These are phyloP conservation scores for Cotesia congregata DNA, from an alignment of 2,888 invertebrate genomes.

Conservation along the genomic window DNA sequence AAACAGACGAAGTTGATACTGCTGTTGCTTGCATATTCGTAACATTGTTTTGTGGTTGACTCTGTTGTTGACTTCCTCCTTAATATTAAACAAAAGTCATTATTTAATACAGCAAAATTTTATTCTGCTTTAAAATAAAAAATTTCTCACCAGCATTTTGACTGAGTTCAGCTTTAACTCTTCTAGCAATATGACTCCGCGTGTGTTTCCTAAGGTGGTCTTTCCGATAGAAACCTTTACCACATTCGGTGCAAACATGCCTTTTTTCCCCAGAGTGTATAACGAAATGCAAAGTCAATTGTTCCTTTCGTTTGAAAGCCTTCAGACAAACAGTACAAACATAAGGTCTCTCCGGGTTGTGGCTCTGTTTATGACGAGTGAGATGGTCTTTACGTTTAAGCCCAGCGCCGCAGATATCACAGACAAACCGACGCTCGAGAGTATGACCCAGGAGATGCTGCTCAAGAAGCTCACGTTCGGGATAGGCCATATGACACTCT, in stretches of 20 bases:
- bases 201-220: slow-evolving; percentile 90
- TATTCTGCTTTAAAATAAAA: too few relatives aligned
- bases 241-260: slow-evolving; percentile 89
- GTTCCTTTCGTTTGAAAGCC: slow-evolving; percentile 91
- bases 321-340: slow-evolving; percentile 90
- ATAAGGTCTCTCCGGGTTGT: slow-evolving; percentile 90
- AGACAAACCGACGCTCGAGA: slow-evolving; percentile 86
- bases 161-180: slow-evolving; percentile 87
- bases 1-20: slow-evolving; percentile 64
- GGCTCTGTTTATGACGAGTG: slow-evolving; percentile 88
- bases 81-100: background rate
- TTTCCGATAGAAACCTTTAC: slow-evolving; percentile 90
- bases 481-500: slow-evolving; percentile 91
- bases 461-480: slow-evolving; percentile 85
- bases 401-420: slow-evolving; percentile 91
- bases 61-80: slow-evolving; percentile 63
- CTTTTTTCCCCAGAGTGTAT: slow-evolving; percentile 92
- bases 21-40: slow-evolving; percentile 65
- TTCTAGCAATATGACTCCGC: slow-evolving; percentile 85
- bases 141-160: slow-evolving; percentile 74
- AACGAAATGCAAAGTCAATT: slow-evolving; percentile 88
- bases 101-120: too few relatives aligned
- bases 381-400: slow-evolving; percentile 89
- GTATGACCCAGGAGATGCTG: slow-evolving; percentile 91
- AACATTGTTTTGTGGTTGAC: slow-evolving; percentile 66